A percentile compares a stretch with the other conserved stretches of the same genome.
phyloP scores from a whole-genome alignment of 92 coral and sea anemone species.

The Virgularia gustaviana region DNA sequence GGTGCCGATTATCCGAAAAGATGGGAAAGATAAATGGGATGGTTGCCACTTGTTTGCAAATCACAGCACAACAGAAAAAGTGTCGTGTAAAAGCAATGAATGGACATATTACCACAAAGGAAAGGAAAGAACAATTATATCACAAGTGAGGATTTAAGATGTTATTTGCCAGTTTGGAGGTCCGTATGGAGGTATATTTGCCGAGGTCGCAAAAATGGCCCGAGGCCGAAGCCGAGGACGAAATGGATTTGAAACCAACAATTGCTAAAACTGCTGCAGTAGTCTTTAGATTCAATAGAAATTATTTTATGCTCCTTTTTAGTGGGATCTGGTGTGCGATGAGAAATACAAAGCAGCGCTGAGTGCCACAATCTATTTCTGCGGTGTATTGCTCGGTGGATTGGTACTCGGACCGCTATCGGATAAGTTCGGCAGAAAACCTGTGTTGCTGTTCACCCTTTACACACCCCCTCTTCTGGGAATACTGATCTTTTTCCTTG shows the following conservation, averaged over 20 bases:
- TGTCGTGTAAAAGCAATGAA: slow-evolving; percentile 1
- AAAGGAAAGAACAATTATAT: slow-evolving; percentile 8
- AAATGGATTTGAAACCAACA: too few species aligned
- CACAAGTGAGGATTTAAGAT: slow-evolving; percentile 25
- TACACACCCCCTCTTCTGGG: slow-evolving; percentile 20
- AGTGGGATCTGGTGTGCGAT: slow-evolving; percentile 40
- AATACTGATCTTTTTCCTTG: slow-evolving; percentile 6
- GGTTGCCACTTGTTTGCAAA: slow-evolving; percentile 10
- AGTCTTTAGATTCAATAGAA: too few species aligned
- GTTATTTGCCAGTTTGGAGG: too few species aligned
- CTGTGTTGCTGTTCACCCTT: slow-evolving; percentile 7
- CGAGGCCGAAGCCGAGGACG: too few species aligned
- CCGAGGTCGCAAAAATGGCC: too few species aligned
- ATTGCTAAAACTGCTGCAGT: too few species aligned
- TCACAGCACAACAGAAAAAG: not conserved
- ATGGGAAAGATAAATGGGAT: slow-evolving; percentile 8
- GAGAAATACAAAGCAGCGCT: slow-evolving; percentile 24
- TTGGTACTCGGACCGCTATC: slow-evolving; percentile 23
- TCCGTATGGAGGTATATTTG: too few species aligned
- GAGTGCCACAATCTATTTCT: slow-evolving; percentile 21
- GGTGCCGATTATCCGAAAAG: slow-evolving; percentile 15
- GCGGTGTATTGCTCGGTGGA: slow-evolving; percentile 28
- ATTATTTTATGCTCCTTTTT: not conserved
- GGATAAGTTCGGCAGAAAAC: slow-evolving; percentile 30
- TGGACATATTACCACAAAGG: slow-evolving; percentile 15